phyloP scores from a whole-genome alignment of 2,113 vertebrate genomes.

The Hypanus sabinus region DNA sequence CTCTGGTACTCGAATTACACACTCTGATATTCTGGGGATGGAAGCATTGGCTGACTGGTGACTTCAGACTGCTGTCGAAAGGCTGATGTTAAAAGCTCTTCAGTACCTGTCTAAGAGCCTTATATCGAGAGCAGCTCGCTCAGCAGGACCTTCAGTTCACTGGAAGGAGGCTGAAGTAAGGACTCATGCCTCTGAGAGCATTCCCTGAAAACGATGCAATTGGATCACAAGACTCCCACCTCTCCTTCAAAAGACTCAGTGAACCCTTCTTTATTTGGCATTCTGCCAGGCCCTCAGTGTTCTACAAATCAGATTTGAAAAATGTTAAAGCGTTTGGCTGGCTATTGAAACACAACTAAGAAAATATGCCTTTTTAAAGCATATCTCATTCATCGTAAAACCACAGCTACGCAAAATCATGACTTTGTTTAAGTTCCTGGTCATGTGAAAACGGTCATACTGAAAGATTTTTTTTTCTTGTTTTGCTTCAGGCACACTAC shows the following conservation, averaged over 20 bases:
- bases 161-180: conserved; percentile 5
- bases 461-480: neutral
- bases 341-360: conserved; percentile 20
- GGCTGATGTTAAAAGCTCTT: conserved; percentile 32
- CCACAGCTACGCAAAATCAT: conserved; percentile 34
- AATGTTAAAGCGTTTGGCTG: conserved; percentile 20
- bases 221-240: conserved; percentile 38
- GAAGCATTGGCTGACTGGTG: neutral
- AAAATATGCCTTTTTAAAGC: conserved; percentile 27
- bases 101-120: conserved; percentile 8
- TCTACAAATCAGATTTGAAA: conserved; percentile 39
- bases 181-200: neutral
- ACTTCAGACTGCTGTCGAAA: neutral
- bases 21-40: neutral
- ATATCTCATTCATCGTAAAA: conserved; percentile 35
- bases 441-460: conserved; percentile 15
- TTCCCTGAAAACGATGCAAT: conserved; percentile 25
- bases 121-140: conserved; percentile 15
- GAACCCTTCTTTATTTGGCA: conserved; percentile 54
- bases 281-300: conserved; percentile 44
- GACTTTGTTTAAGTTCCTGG: conserved; percentile 27
- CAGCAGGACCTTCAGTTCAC: conserved; percentile 9
- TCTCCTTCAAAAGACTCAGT: conserved; percentile 49
- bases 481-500: conserved; percentile 21
- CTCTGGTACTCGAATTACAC: conserved; percentile 15